phyloP scores from a whole-genome alignment of 2,113 vertebrate species.

The Oxyruncus cristatus region DNA sequence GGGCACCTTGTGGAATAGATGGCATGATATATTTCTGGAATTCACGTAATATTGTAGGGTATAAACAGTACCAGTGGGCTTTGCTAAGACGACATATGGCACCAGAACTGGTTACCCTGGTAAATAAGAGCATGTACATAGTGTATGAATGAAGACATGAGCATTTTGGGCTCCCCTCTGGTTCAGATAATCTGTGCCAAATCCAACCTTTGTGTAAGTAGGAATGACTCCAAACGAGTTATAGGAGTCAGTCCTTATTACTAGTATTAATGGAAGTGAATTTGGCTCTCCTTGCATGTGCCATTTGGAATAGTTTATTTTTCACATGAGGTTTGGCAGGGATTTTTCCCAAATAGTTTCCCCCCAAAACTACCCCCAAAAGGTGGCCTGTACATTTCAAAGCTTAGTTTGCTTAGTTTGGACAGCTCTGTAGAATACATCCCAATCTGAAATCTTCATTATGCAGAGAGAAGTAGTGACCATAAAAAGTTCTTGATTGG shows the following conservation, averaged over 20 bases:
- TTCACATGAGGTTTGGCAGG: conserved; percentile 48
- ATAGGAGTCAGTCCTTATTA: conserved; percentile 38
- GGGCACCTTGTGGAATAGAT: conserved; percentile 33
- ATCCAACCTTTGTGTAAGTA: conserved; percentile 40
- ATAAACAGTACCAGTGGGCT: not conserved
- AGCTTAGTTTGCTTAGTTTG: conserved; percentile 12
- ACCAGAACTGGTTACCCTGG: conserved; percentile 5
- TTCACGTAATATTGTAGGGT: not conserved
- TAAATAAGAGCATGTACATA: not conserved
- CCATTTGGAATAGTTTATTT: conserved; percentile 58
- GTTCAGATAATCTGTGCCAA: conserved; percentile 16
- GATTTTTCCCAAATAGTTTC: conserved; percentile 20
- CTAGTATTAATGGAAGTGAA: conserved; percentile 32
- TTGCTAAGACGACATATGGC: not conserved
- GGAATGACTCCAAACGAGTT: conserved; percentile 51
- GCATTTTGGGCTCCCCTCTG: conserved; percentile 32
- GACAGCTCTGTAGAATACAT: conserved; percentile 19
- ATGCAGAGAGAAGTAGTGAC: not conserved
- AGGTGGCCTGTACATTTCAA: not conserved
- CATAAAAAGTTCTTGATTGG: not conserved
- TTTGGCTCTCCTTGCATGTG: conserved; percentile 38
- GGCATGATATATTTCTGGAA: conserved; percentile 12
- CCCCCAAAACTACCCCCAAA: not conserved
- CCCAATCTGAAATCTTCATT: not conserved
- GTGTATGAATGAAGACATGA: not conserved